Conservation (phyloP, 2,797 vertebrate genomes). For the Erethizon dorsatum region DNA sequence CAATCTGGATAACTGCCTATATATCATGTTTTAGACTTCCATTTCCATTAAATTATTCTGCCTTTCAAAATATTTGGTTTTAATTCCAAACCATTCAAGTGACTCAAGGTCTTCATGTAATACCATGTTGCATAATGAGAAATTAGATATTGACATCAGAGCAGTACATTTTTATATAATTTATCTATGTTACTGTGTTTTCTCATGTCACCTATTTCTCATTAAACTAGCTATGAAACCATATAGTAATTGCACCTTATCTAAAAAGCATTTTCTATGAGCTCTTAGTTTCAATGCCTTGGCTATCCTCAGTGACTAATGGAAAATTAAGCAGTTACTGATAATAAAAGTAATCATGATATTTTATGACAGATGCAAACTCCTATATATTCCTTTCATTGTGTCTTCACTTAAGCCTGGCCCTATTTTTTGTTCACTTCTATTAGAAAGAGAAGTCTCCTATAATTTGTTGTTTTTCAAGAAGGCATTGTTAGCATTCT, state of each 20-base stretch:
- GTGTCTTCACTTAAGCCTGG: not conserved
- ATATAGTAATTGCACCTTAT: not conserved
- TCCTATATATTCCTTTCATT: not conserved
- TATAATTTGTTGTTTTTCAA: not conserved
- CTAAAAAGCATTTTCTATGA: not conserved
- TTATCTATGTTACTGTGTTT: not conserved
- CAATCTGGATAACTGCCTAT: not conserved
- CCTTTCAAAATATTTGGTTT: conserved; percentile 70
- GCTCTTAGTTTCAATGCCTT: not conserved
- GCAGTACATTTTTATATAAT: not conserved
- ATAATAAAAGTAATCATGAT: not conserved
- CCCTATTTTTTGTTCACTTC: not conserved
- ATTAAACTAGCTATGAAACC: conserved; percentile 29
- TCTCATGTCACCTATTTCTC: not conserved
- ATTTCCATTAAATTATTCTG: conserved; percentile 18
- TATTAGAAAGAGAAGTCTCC: not conserved
- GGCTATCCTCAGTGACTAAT: conserved; percentile 1
- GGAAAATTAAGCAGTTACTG: not conserved
- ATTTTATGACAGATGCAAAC: conserved; percentile 1
- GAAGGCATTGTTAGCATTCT: not conserved
- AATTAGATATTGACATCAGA: not conserved
- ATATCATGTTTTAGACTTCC: not conserved
- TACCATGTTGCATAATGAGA: not conserved
- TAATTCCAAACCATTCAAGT: conserved; percentile 76
- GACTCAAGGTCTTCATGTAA: conserved; percentile 62